A percentile compares a stretch with the other conserved stretches of the same genome.
Evolutionary conservation across 2,888 invertebrate genomes (phyloP).

Genomic region (Drosophila demipolita): DNA sequence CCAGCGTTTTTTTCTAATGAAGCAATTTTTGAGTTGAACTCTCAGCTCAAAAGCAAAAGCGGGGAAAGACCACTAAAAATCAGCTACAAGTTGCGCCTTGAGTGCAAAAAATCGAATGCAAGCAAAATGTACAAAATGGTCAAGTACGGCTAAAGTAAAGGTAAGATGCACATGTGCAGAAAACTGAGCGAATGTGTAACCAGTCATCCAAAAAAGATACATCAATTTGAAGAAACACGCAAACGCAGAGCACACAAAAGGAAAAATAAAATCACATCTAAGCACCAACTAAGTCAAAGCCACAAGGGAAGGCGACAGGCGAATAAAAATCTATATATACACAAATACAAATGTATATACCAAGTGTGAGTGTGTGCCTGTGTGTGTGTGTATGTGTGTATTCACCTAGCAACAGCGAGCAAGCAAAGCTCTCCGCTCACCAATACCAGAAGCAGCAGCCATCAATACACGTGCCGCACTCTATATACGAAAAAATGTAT

Average conservation of each 20-base stretch:
- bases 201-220: constrained; percentile 31
- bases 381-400: constrained; percentile 16
- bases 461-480: constrained; percentile 63
- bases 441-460: constrained; percentile 56
- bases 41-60: constrained; percentile 41
- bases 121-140: constrained; percentile 1
- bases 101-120: constrained; percentile 1
- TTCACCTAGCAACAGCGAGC: constrained; percentile 72
- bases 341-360: constrained; percentile 1
- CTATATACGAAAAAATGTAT: constrained; percentile 74
- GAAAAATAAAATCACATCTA: constrained; percentile 23
- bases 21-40: constrained; percentile 64
- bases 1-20: constrained; percentile 64
- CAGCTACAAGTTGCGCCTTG: constrained; percentile 32
- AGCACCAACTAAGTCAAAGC: constrained; percentile 61
- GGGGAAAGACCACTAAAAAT: constrained; percentile 55
- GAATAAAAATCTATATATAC: constrained; percentile 33
- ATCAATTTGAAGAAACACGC: constrained; percentile 30
- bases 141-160: not conserved
- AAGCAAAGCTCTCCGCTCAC: constrained; percentile 45
- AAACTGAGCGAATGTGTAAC: constrained; percentile 14
- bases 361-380: not conserved
- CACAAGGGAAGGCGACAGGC: constrained; percentile 60
- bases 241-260: not conserved
- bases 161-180: constrained; percentile 12